Percentiles rank a stretch among this genome's conserved stretches.
These are phyloP conservation scores for Bos javanicus DNA, from an alignment of 2,113 vertebrate genomes.

Conservation along the genomic window DNA sequence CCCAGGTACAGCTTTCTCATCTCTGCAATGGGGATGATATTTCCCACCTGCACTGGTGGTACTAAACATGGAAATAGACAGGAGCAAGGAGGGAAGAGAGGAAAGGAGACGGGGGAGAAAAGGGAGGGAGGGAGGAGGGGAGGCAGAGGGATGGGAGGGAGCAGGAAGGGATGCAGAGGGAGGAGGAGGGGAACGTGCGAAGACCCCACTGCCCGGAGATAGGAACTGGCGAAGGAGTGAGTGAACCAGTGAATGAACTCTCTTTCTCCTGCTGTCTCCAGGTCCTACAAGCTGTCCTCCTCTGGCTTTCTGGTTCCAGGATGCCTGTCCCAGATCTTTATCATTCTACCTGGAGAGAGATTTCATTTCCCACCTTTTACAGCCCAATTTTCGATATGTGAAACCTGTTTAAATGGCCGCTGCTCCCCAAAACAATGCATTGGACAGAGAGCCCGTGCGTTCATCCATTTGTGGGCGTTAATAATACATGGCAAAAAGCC, in stretches of 20 bases:
- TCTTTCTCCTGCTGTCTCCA: neutral
- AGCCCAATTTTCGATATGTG: slow-evolving; percentile 72
- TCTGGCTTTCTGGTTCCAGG: neutral
- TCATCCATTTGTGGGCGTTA: slow-evolving; percentile 76
- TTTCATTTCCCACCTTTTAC: slow-evolving; percentile 73
- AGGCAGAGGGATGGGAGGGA: neutral
- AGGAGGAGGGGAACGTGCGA: rapidly evolving
- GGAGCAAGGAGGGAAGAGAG: neutral
- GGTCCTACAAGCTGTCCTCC: neutral
- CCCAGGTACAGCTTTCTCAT: neutral
- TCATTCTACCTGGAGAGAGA: slow-evolving; percentile 71
- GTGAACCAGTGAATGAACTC: rapidly evolving
- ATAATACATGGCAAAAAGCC: slow-evolving; percentile 76
- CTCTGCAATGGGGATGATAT: neutral
- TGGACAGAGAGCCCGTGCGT: slow-evolving; percentile 7
- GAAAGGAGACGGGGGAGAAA: neutral
- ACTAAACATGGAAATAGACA: neutral
- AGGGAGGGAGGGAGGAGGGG: too few species aligned
- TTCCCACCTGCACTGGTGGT: neutral
- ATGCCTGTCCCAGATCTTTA: slow-evolving; percentile 56
- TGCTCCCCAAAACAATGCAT: slow-evolving; percentile 67
- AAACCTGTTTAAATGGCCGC: slow-evolving; percentile 76
- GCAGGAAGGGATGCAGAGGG: neutral
- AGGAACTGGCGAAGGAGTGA: rapidly evolving
- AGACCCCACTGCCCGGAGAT: neutral